Evolutionary conservation across 1,140 invertebrate genomes (phyloP), one percentile per base, ranked within the genome.

Genomic region (Conus betulinus): DNA sequence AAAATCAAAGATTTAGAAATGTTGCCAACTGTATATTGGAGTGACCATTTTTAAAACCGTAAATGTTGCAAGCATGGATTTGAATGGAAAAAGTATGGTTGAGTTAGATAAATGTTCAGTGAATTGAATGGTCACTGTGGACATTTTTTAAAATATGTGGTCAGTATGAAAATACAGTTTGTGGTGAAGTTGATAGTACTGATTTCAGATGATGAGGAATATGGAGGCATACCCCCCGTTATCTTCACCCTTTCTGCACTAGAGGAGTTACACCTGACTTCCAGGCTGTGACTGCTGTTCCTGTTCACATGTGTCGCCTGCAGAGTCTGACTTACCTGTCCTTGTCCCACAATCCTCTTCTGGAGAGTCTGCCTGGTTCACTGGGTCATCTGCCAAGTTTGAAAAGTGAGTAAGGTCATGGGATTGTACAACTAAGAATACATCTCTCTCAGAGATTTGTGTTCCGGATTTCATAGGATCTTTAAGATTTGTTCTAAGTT

Each of bases 181-280:
- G 39, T 39, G 23, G 25, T 11, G 51, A 27, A 13, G 8, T 53
- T 25, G 27, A 7, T 89, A 71, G 52, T 57, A 5, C 74, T 89
- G 52, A 57, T 86, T 76, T 78, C 90, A 91, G 91, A 88, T 87
- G 90, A 91, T 88, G 86, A 91, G 23, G 90, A 91, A 74, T 91
- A 90, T 88, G 93, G 94, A 76, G 93, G 93, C 39, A 90, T 94
- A 23, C 94, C 94, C 23, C 88, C 92, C 51, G 92, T 92, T 7
- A 84, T 94, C 15, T 93, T 93, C 85, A 83, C 90, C 51, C 71
- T 94, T 84, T 79, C 87, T 27, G 88, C 86, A 51, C 90, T 94
- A 51, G 87, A 91, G 39, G 90, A 91, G 55, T 84, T 94, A 20
- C 84, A 93, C 82, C 87, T 94, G 57, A 92, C 60, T 90, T 92